phyloP scores from a whole-genome alignment of 2,888 invertebrate genomes.

The Gerosis bhagava region DNA sequence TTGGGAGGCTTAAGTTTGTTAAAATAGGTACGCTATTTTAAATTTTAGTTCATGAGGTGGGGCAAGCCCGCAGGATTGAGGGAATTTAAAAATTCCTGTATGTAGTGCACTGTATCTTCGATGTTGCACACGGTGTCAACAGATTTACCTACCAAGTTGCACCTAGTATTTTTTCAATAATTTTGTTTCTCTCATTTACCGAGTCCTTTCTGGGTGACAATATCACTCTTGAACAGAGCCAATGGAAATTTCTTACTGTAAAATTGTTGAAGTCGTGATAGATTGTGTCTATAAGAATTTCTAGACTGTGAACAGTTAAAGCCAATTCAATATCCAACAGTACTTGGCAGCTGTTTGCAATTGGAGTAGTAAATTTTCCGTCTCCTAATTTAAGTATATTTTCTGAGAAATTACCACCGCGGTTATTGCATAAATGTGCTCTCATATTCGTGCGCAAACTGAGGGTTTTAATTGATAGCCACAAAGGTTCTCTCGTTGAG shows the following conservation, averaged over 20 bases:
- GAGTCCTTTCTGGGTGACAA: slow-evolving; percentile 36
- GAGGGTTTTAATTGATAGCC: slow-evolving; percentile 22
- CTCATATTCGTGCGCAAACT: slow-evolving; percentile 32
- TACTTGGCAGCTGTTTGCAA: slow-evolving; percentile 21
- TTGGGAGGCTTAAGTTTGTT: slow-evolving; percentile 27
- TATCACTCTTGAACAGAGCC: slow-evolving; percentile 37
- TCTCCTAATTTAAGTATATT: slow-evolving; percentile 17
- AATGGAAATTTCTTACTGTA: slow-evolving; percentile 30
- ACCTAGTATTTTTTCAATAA: slow-evolving; percentile 33
- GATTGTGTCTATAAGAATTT: slow-evolving; percentile 14
- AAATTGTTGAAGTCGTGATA: slow-evolving; percentile 7
- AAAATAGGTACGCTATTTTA: slow-evolving; percentile 21
- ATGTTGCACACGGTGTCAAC: slow-evolving; percentile 38
- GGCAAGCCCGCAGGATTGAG: slow-evolving; percentile 36
- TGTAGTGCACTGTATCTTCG: slow-evolving; percentile 37
- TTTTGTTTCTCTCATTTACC: slow-evolving; percentile 37
- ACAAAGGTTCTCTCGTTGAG: too few relatives aligned
- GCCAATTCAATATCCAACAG: slow-evolving; percentile 34
- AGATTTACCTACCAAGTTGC: slow-evolving; percentile 30
- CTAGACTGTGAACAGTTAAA: slow-evolving; percentile 30
- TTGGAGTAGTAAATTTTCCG: slow-evolving; percentile 26
- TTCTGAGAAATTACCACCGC: slow-evolving; percentile 21
- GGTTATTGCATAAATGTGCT: slow-evolving; percentile 34
- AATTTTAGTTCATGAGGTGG: slow-evolving; percentile 34
- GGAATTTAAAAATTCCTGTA: slow-evolving; percentile 40